Conservation (phyloP, 2,113 vertebrate genomes). For the Elephas maximus region DNA sequence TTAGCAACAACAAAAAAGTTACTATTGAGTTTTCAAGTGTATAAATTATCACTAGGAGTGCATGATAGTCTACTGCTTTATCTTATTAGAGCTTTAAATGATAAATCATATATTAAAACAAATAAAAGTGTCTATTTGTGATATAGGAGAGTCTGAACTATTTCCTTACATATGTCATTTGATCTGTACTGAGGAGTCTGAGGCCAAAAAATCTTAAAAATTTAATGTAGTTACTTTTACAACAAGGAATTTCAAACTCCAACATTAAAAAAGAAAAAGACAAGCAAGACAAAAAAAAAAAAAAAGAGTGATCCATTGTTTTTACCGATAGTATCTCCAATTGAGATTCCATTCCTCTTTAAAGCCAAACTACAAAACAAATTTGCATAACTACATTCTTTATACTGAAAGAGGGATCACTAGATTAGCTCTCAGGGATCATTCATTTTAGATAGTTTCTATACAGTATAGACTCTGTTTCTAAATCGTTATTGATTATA, state of each 20-base stretch:
- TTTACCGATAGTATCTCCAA: constrained; percentile 13
- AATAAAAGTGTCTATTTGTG: constrained; percentile 20
- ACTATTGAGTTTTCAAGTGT: background rate
- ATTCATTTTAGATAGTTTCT: background rate
- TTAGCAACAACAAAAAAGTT: background rate
- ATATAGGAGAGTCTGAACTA: constrained; percentile 66
- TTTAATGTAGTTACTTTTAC: constrained; percentile 69
- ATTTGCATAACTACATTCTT: background rate
- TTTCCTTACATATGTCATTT: constrained; percentile 63
- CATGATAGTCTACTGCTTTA: background rate
- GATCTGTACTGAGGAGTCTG: constrained; percentile 56
- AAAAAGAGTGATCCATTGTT: background rate
- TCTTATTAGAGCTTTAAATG: background rate
- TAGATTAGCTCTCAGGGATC: background rate
- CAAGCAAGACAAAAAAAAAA: background rate
- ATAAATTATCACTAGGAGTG: background rate
- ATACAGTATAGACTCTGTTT: background rate
- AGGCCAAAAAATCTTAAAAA: constrained; percentile 70
- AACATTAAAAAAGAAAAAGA: background rate
- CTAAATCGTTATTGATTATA: constrained; percentile 8
- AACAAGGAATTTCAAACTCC: constrained; percentile 64
- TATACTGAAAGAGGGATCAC: background rate
- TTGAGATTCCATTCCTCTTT: background rate
- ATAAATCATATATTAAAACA: constrained; percentile 45
- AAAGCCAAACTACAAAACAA: constrained; percentile 39